Base-by-base conservation (phyloP, 2,797 vertebrate species). In the Esox masquinongy region DNA sequence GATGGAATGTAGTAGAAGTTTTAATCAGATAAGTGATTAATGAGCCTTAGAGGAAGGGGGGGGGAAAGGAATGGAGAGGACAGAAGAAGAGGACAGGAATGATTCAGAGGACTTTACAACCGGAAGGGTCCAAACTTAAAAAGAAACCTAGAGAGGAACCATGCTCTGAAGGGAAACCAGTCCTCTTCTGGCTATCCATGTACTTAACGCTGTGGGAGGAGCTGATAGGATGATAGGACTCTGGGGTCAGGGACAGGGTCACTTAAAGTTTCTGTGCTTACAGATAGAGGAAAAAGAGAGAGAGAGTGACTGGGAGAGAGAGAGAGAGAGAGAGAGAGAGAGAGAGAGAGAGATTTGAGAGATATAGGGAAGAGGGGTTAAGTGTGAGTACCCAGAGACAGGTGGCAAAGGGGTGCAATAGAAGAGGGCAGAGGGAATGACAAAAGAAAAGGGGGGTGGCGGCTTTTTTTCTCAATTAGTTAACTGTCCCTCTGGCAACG, bases 11-110 rank as follows among this genome's bases (percentile, higher is more conserved):
- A 17, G 12, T 19, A 74, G 76, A 80, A 70, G 74, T 74, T 67
- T 15, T 51, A 53, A 77, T 83, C 47, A 74, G 70, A 61, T 83
- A 74, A 84, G 81, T 83, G 76, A 82, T 80, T 84, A 79, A 87
- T 1, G 73, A 59, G 24, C 24, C 17, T 50, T 39, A 74, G 51
- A 76, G 69, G 49, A 66, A 50, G 49, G 34, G 43, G 64, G 14
- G 31, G 14, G 67, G 68, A 63, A 49, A 79, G 47, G 53, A 16
- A 16, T 43, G 74, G 74, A 69, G 24, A 34, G 56, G 11, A 39
- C 24, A 69, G 70, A 15, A 77, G 68, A 72, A 24, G 53, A 67
- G 64, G 34, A 22, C 7, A 53, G 14, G 29, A 0, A 0, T 29
- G 49, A 70, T 53, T 36, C 14, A 59, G 36, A 75, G 16, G 0